Percentiles rank a stretch among this genome's conserved stretches.
phyloP scores from a whole-genome alignment of 2,113 vertebrate genomes.

The Otus sunia region DNA sequence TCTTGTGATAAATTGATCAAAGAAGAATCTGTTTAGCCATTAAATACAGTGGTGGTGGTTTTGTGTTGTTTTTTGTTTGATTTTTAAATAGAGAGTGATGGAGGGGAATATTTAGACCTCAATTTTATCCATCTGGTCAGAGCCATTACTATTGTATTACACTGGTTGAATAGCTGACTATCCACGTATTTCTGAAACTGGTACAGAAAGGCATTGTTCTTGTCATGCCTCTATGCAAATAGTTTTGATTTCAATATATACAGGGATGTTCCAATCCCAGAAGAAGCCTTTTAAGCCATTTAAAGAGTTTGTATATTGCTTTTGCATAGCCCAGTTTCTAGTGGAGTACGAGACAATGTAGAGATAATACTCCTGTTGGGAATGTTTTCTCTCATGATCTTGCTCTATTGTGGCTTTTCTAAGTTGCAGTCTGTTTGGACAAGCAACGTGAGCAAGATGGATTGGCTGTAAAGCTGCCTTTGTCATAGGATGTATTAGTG shows the following conservation, averaged over 20 bases:
- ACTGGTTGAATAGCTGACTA: background rate
- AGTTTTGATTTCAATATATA: background rate
- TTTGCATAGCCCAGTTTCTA: background rate
- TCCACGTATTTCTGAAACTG: background rate
- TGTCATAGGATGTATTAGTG: background rate
- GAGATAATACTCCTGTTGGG: background rate
- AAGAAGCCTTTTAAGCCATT: background rate
- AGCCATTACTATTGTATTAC: background rate
- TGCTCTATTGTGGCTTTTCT: background rate
- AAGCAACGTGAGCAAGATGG: background rate
- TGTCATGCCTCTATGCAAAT: background rate
- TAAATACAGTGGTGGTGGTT: background rate
- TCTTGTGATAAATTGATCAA: background rate
- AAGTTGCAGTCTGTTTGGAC: background rate
- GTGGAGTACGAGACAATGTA: background rate
- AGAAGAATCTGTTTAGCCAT: background rate
- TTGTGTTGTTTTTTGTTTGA: background rate
- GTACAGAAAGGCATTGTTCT: background rate
- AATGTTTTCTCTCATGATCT: background rate
- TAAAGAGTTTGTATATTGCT: background rate
- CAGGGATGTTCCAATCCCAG: background rate
- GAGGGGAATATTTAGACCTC: background rate
- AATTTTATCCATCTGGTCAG: background rate
- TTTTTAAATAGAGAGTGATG: background rate
- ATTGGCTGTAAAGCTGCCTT: background rate